These are phyloP conservation scores for Darevskia mixta DNA, from an alignment of 2,797 vertebrate species.

Conservation along the genomic window DNA sequence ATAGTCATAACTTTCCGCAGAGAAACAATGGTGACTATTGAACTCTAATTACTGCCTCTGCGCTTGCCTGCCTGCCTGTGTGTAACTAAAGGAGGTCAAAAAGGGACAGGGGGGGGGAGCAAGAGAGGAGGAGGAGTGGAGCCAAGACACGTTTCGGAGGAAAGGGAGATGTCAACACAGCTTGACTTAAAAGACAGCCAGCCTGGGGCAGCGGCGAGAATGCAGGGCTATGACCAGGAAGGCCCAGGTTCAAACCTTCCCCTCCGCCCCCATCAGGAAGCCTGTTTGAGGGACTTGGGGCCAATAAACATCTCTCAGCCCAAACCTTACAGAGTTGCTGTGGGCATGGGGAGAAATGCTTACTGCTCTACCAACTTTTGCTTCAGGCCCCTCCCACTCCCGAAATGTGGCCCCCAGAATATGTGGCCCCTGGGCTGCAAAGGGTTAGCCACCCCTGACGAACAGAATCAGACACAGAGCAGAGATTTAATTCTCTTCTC, in stretches of 20 bases:
- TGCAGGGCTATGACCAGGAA: background rate
- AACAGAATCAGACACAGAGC: too few relatives aligned
- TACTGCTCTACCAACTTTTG: too few relatives aligned
- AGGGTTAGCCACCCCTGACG: too few relatives aligned
- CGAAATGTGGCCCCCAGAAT: too few relatives aligned
- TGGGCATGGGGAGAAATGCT: background rate
- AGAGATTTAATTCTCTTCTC: too few relatives aligned
- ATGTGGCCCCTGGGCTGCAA: too few relatives aligned
- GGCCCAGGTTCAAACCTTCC: background rate
- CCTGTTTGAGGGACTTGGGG: too few relatives aligned
- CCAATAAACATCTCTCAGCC: too few relatives aligned
- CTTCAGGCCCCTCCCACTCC: too few relatives aligned
- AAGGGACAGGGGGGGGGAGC: background rate
- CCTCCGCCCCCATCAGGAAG: too few relatives aligned
- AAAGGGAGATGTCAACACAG: background rate
- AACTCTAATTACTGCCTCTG: conserved; percentile 30
- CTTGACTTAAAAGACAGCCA: background rate
- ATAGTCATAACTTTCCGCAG: conserved; percentile 45
- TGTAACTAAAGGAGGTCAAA: background rate
- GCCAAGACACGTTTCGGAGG: background rate
- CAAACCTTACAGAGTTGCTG: background rate
- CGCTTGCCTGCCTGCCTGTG: background rate
- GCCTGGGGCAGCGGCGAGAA: background rate
- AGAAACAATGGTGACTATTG: background rate
- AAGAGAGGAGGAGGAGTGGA: background rate